Conservation (phyloP, 37 sponge, comb jelly and placozoan genomes). For the Halichondria panicea region DNA sequence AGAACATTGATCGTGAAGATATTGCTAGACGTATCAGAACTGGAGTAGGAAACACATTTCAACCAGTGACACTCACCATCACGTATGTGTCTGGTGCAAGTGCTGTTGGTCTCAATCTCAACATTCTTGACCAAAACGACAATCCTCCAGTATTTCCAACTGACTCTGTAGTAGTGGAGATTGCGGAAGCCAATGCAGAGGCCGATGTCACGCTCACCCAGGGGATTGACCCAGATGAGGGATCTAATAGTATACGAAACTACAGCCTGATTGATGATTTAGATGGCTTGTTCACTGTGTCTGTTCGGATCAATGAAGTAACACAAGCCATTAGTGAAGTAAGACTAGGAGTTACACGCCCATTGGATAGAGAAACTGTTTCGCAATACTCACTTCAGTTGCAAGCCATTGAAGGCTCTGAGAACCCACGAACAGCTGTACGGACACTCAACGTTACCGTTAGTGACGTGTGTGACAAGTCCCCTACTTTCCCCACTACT, state of each 20-base stretch:
- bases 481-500: conserved; percentile 13
- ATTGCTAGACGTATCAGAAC: conserved; percentile 20
- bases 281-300: conserved; percentile 1
- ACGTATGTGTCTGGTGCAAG: too few species aligned
- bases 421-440: background rate
- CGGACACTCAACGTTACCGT: conserved; percentile 11
- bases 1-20: conserved; percentile 17
- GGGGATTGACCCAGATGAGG: conserved; percentile 42
- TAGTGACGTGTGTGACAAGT: conserved; percentile 34
- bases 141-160: too few species aligned
- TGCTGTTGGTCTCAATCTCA: too few species aligned
- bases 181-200: background rate
- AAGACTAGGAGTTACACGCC: background rate
- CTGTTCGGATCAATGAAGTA: background rate
- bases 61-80: conserved; percentile 22
- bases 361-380: conserved; percentile 22
- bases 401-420: conserved; percentile 25
- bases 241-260: conserved; percentile 11
- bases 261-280: conserved; percentile 12
- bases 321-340: background rate
- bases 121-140: too few species aligned
- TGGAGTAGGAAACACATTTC: background rate
- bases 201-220: background rate
- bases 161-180: background rate
- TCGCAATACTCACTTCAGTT: conserved; percentile 3